phyloP scores from a whole-genome alignment of 2,888 invertebrate species.

The Hesperia comma region DNA sequence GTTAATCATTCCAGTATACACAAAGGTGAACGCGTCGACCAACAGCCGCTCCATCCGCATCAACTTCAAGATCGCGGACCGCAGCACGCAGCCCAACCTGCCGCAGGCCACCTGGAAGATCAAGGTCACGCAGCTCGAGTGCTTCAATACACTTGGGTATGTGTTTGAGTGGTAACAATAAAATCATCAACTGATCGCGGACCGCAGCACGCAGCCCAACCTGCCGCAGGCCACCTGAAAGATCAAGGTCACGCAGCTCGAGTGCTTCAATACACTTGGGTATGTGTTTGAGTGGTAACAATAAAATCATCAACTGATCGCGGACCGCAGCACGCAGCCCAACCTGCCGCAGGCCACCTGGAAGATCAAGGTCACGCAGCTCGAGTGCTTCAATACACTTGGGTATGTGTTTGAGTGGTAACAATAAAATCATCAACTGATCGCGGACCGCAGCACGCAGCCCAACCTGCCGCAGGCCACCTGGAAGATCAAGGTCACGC shows the following conservation, averaged over 20 bases:
- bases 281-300: constrained; percentile 45
- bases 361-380: constrained; percentile 85
- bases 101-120: constrained; percentile 84
- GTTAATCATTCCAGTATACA: constrained; percentile 67
- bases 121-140: constrained; percentile 85
- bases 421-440: constrained; percentile 60
- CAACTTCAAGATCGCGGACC: constrained; percentile 77
- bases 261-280: constrained; percentile 83
- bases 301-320: constrained; percentile 65
- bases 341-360: constrained; percentile 79
- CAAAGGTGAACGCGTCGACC: constrained; percentile 75
- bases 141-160: constrained; percentile 79
- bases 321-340: constrained; percentile 72
- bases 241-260: constrained; percentile 85
- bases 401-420: constrained; percentile 56
- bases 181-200: constrained; percentile 51
- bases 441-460: constrained; percentile 71
- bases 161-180: constrained; percentile 27
- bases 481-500: constrained; percentile 86
- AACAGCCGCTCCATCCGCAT: constrained; percentile 73
- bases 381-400: constrained; percentile 83
- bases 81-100: constrained; percentile 72
- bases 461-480: constrained; percentile 76
- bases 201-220: constrained; percentile 72
- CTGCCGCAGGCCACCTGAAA: constrained; percentile 83